These are phyloP conservation scores for Serrognathus titanus DNA, from an alignment of 2,888 invertebrate genomes.

Conservation along the genomic window DNA sequence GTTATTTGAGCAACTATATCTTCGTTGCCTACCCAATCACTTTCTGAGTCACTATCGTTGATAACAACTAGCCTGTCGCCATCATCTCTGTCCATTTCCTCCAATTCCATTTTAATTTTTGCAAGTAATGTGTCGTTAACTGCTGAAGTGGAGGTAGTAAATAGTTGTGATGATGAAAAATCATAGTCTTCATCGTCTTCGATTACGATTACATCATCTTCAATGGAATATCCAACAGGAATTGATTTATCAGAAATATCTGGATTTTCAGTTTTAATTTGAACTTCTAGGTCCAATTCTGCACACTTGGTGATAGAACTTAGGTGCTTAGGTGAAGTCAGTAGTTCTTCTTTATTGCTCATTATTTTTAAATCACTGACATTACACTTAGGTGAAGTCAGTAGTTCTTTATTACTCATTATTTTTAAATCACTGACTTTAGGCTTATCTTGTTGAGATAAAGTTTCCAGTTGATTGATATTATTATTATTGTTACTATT, in stretches of 20 bases:
- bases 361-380: background rate
- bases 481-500: no score
- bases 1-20: background rate
- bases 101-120: slow-evolving; percentile 23
- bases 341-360: background rate
- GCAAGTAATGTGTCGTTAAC: slow-evolving; percentile 14
- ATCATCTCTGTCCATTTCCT: slow-evolving; percentile 6
- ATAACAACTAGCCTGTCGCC: slow-evolving; percentile 17
- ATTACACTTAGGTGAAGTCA: background rate
- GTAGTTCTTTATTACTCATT: background rate
- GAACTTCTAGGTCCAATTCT: background rate
- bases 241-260: background rate
- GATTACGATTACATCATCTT: slow-evolving; percentile 17
- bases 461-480: no score
- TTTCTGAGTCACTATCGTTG: background rate
- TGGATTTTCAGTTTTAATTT: background rate
- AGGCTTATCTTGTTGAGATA: no score
- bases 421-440: background rate
- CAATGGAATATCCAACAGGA: slow-evolving; percentile 8
- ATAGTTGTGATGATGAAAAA: slow-evolving; percentile 55
- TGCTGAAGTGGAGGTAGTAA: slow-evolving; percentile 26
- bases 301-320: background rate
- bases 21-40: background rate
- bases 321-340: background rate
- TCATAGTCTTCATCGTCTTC: slow-evolving; percentile 56